Evolutionary conservation across 2,113 vertebrate species (phyloP), one percentile per base, ranked within the genome.

Genomic region (Amazona guildingii): DNA sequence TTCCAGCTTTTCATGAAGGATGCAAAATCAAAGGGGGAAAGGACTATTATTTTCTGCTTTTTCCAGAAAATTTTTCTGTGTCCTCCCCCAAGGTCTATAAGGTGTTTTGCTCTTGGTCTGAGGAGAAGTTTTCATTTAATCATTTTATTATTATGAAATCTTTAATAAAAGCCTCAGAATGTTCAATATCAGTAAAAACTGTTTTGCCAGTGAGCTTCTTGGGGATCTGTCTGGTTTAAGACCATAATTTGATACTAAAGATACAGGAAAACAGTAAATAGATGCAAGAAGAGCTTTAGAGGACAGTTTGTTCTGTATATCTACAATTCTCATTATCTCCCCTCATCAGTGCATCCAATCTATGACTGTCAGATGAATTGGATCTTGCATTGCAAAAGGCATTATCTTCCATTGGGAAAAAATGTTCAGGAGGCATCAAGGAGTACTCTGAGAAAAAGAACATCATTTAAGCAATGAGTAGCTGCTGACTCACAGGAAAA

Each of bases 401-500:
- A 86, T 82, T 91, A 51, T 46, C 86, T 94, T 85, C 86, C 37
- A 46, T 10, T 27, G 88, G 89, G 86, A 66, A 77, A 93, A 81
- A 86, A 24, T 35, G n/a, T 91, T 86, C 63, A 43, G 69, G 88
- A 94, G 76, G 57, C 80, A 76, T 96, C 83, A 63, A 96, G 51
- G 64, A 88, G 83, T 35, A 39, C 19, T 46, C 44, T 54, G 91
- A 89, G 94, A 94, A 83, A 54, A 80, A 76, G 66, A 95, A 86
- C 62, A 69, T 79, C 69, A 21, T 88, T 93, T 93, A 73, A 89
- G 74, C 83, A 14, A 92, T 73, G 78, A 96, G 70, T 49, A 87
- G 92, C 88, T 94, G 88, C 94, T 96, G 96, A 96, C 86, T 96
- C 70, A 83, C 59, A 86, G 79, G 69, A 69, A 93, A 54, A n/a